Conservation (phyloP, 30 jellyfish, hydroid and myxozoan genomes). For the Rhopilema esculentum region DNA sequence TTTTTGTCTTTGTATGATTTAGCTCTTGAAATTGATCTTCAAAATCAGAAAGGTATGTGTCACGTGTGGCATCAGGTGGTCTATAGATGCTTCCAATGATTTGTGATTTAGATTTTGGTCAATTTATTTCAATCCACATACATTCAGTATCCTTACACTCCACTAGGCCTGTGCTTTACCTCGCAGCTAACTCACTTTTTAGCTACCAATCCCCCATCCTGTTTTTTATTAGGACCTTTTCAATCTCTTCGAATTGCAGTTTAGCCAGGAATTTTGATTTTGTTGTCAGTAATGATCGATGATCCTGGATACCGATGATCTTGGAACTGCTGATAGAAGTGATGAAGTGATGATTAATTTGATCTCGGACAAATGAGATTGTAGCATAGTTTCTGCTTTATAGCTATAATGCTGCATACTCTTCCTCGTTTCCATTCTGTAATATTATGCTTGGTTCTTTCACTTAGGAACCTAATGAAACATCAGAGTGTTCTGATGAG, state of each 20-base stretch:
- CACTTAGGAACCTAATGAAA: neutral
- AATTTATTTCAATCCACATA: slow-evolving; percentile 38
- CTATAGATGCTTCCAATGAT: slow-evolving; percentile 34
- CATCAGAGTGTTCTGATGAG: neutral
- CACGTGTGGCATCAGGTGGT: slow-evolving; percentile 29
- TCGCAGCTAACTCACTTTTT: slow-evolving; percentile 30
- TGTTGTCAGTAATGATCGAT: slow-evolving; percentile 26
- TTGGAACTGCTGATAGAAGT: too few relatives aligned
- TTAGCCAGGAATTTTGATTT: slow-evolving; percentile 36
- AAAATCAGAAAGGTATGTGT: slow-evolving; percentile 21
- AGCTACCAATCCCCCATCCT: slow-evolving; percentile 53
- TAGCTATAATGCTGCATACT: too few relatives aligned
- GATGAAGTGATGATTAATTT: too few relatives aligned
- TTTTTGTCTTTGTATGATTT: slow-evolving; percentile 5
- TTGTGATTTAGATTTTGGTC: slow-evolving; percentile 30
- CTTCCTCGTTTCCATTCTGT: neutral
- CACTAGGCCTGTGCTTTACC: slow-evolving; percentile 43
- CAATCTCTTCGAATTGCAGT: slow-evolving; percentile 46
- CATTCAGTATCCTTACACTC: slow-evolving; percentile 36
- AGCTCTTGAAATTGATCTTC: slow-evolving; percentile 43
- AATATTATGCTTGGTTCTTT: neutral
- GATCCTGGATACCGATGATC: too few relatives aligned
- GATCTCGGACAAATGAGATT: too few relatives aligned
- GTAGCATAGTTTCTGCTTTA: too few relatives aligned
- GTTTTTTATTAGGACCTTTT: slow-evolving; percentile 32